Evolutionary conservation across 2,888 invertebrate genomes (phyloP), one percentile per base, ranked within the genome.

Genomic region (Physocephala rufipes): DNA sequence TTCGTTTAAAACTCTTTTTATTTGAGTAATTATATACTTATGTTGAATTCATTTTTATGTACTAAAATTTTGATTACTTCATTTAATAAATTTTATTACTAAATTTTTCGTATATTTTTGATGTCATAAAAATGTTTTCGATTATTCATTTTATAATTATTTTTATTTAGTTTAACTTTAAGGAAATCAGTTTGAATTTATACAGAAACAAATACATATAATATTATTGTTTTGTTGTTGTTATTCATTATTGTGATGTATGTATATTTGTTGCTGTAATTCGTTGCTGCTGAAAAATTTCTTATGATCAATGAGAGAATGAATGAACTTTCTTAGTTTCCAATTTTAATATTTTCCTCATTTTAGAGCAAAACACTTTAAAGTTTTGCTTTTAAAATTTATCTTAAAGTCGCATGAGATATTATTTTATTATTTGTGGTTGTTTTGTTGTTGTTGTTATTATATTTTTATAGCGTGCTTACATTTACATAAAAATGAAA

Each of bases 201-300:
- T 24, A 28, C 58, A 28, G 26, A 49, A 49, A 49, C 5, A n/a
- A 19, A 26, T 28, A 26, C 26, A 58, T 15, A 24, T 28, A 28
- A 58, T 58, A 58, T 58, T 19, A 12, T 12, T 53, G 53, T 53
- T 19, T 19, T 19, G 24, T 21, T 24, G 53, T n/a, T 53, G 2
- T 53, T 59, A 26, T 59, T 26, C 26, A 26, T 67, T 58, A 26
- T 58, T 73, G 76, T 74, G 76, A 76, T 76, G 67, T 67, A 67
- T 36, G 36, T 9, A 36, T 36, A 36, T 49, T 49, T 24, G 67
- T 55, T 74, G 73, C 68, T 74, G 69, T 74, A 71, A 76, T 76
- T 76, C 76, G 76, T 76, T 76, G 76, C 76, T 74, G 74, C 72
- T 74, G 74, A 71, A 68, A 73, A 28, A 0, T 24, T 58, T 24